phyloP scores from a whole-genome alignment of 2,113 vertebrate species.

The Otus sunia region DNA sequence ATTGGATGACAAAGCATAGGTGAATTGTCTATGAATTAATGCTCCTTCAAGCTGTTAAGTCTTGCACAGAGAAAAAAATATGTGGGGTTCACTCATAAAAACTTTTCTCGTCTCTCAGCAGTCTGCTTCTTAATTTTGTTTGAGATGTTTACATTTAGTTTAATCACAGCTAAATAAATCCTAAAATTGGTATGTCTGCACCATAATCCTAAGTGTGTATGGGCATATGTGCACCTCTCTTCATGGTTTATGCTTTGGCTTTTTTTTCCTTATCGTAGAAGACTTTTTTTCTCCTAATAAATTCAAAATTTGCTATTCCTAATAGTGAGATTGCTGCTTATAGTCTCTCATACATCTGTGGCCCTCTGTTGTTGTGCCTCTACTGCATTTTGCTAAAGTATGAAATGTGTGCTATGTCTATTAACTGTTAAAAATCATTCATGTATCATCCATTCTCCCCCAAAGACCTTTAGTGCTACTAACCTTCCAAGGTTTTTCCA shows the following conservation, averaged over 20 bases:
- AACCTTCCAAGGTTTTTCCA: not conserved
- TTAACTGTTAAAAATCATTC: not conserved
- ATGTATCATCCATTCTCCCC: accelerated
- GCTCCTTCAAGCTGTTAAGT: not conserved
- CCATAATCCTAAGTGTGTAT: not conserved
- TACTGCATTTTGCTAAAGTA: not conserved
- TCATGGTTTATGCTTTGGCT: not conserved
- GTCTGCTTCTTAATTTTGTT: not conserved
- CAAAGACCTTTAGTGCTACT: not conserved
- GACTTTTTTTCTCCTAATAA: not conserved
- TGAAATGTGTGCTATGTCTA: not conserved
- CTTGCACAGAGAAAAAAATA: not conserved
- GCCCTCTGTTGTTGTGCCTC: not conserved
- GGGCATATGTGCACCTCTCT: not conserved
- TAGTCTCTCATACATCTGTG: not conserved
- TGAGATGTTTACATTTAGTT: not conserved
- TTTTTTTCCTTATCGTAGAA: not conserved
- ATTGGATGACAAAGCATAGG: not conserved
- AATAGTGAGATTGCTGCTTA: not conserved
- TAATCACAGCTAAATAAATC: not conserved
- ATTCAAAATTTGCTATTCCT: not conserved
- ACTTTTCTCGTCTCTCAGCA: not conserved
- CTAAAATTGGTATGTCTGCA: not conserved
- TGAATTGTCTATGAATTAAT: not conserved
- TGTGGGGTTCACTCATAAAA: not conserved